A percentile compares a stretch with the other conserved stretches of the same genome.
Conservation (phyloP, 2,888 invertebrate genomes). For the Balanococcus diminutus region DNA sequence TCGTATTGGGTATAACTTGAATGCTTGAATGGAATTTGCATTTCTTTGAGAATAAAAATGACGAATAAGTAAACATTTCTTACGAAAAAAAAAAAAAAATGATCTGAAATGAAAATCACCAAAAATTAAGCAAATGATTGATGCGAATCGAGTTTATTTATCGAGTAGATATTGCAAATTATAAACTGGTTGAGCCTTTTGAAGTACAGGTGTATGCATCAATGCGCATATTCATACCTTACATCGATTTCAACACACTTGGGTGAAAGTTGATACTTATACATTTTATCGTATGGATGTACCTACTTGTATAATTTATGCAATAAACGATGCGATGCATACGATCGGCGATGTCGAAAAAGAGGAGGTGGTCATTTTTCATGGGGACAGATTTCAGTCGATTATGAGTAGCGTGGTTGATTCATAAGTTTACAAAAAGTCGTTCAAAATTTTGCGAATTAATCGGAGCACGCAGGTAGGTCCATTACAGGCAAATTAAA, state of each 20-base stretch:
- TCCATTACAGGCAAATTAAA: too few relatives aligned
- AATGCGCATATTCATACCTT: not conserved
- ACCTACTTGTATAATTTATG: not conserved
- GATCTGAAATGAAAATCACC: not conserved
- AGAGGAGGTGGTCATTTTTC: not conserved
- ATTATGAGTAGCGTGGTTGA: too few relatives aligned
- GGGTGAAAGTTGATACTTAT: not conserved
- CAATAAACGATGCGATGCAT: not conserved
- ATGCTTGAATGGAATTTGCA: not conserved
- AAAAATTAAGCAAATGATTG: not conserved
- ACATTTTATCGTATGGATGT: not conserved
- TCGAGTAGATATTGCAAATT: not conserved
- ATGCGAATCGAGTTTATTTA: not conserved
- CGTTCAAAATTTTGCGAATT: too few relatives aligned
- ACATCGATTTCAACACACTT: not conserved
- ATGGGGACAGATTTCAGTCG: not conserved
- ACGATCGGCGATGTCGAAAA: not conserved
- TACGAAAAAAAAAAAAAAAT: not conserved
- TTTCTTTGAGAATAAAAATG: too few relatives aligned
- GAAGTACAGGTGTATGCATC: not conserved
- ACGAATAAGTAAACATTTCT: too few relatives aligned
- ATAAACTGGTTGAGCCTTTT: not conserved
- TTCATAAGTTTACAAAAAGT: too few relatives aligned
- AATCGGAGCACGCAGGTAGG: too few relatives aligned
- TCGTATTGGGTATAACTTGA: not conserved